These are phyloP conservation scores for Tragelaphus strepsiceros DNA, from an alignment of 2,113 vertebrate species.

Conservation along the genomic window DNA sequence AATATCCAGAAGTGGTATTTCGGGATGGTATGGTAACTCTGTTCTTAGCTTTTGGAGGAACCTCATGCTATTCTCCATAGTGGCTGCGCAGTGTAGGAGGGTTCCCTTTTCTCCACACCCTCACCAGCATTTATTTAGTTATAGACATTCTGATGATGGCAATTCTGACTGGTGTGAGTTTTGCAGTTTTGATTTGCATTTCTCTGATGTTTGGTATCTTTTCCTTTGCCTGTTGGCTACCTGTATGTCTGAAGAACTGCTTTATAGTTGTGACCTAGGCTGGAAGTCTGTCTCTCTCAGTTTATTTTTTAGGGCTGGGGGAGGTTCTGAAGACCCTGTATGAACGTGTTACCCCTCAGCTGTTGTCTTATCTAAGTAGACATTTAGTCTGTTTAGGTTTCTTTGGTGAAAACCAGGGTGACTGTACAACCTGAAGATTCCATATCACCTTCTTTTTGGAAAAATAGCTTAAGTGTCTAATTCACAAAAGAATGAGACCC, in stretches of 20 bases:
- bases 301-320: background rate
- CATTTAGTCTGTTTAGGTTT: background rate
- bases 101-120: background rate
- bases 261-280: no score
- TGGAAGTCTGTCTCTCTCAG: no score
- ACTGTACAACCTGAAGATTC: fast-evolving
- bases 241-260: background rate
- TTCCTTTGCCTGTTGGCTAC: background rate
- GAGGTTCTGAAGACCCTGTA: background rate
- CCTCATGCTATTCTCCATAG: background rate
- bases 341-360: background rate
- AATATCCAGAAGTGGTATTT: background rate
- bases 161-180: background rate
- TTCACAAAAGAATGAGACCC: fast-evolving
- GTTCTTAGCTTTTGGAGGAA: background rate
- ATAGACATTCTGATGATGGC: background rate
- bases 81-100: background rate
- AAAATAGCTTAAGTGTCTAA: no score
- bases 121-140: background rate
- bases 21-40: background rate
- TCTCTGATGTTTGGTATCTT: background rate
- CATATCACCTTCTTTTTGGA: background rate
- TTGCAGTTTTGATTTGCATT: background rate
- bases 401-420: background rate
- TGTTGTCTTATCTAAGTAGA: background rate